These are phyloP conservation scores for Macquaria australasica DNA, from an alignment of 2,113 vertebrate species.

Conservation along the genomic window DNA sequence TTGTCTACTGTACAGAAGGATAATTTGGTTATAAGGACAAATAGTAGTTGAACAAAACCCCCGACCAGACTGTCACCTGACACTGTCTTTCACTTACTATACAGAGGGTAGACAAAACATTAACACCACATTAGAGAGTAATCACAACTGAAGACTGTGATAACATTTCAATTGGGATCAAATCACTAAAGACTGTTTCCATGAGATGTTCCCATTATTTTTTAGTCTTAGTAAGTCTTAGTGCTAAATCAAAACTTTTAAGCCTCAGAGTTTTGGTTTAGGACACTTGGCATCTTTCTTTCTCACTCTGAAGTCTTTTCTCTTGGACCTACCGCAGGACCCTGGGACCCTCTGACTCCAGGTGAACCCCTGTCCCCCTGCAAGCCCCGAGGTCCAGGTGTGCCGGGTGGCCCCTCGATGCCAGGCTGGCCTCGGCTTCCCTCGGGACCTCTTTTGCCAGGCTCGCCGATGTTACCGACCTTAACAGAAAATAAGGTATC, in stretches of 20 bases:
- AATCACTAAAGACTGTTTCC: too few relatives aligned
- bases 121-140: too few relatives aligned
- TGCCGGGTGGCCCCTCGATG: slow-evolving; percentile 90
- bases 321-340: slow-evolving; percentile 89
- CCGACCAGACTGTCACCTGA: not conserved
- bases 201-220: not conserved
- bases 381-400: slow-evolving; percentile 91
- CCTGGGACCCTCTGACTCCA: slow-evolving; percentile 92
- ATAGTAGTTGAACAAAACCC: too few relatives aligned
- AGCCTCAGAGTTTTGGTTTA: not conserved
- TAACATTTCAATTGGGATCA: not conserved
- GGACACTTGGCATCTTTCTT: not conserved
- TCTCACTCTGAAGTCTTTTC: not conserved
- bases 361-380: slow-evolving; percentile 93
- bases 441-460: slow-evolving; percentile 91
- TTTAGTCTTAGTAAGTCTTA: not conserved
- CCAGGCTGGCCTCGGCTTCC: slow-evolving; percentile 93
- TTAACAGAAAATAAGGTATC: slow-evolving; percentile 59
- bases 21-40: not conserved
- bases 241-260: not conserved
- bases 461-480: slow-evolving; percentile 90
- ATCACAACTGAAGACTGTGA: not conserved
- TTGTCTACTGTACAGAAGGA: not conserved
- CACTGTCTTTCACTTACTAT: not conserved
- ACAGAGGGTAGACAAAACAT: not conserved